Base-by-base conservation (phyloP, 2,113 vertebrate genomes). In the Drymodes brunneopygia region DNA sequence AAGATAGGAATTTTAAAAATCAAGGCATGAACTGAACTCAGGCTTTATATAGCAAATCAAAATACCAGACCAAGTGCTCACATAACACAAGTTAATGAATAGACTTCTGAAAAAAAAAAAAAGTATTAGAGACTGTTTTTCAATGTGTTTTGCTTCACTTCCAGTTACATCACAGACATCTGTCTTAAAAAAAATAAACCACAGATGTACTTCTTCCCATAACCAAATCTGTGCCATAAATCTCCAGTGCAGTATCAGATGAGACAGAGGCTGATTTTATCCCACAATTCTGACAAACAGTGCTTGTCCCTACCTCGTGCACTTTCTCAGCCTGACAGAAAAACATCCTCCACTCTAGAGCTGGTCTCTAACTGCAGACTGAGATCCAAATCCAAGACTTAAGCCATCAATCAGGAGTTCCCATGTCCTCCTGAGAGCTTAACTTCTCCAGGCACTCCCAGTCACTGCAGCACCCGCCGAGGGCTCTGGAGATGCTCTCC, bases 101-200 rank as follows among this genome's bases (percentile, higher is more conserved):
- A 86, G 79, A 70, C 28, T 93, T 80, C 79, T 73, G 45, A 75
- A 87, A 78, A 2, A 2, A 2, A 88, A 71, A 47, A 58, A 42
- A 67, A 77, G 16, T 27, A 81, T 53, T 53, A 75, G 19, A 67
- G 40, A 67, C 65, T 86, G 67, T 71, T 92, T 82, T 31, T 25
- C 3, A 64, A 47, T 40, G 50, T 65, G 47, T 62, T 88, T 94
- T 89, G 64, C 56, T 94, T 71, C 47, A 81, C 48, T 81, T 84
- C 67, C 65, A 91, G 70, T 85, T 91, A 85, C 50, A 94, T 79
- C 85, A 83, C 45, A 93, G n/a, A 31, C 86, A 95, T 71, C 60
- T 58, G 57, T 36, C 58, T 85, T n/a, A 66, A 36, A 77, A 62
- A 73, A 35, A 56, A 27, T 2, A 35, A 81, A 16, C 8, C 10